Base-by-base conservation (phyloP, 2,797 vertebrate species). In the Gorsachius magnificus region DNA sequence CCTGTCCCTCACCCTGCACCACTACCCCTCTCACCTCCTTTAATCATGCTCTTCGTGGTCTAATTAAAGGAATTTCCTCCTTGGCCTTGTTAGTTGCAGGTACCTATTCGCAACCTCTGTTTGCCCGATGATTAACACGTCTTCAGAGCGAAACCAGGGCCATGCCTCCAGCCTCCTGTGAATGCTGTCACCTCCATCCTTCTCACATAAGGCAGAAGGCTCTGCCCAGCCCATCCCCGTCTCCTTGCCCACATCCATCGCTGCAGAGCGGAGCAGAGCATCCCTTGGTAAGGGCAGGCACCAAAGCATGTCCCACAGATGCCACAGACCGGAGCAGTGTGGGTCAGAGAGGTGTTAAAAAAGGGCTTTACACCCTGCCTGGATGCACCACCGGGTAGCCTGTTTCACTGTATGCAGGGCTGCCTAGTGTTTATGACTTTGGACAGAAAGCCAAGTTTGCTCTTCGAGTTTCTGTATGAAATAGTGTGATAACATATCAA, bases 401-500 rank as follows among this genome's bases (percentile, higher is more conserved):
- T 58, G 22, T 84, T 95, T 88, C 66, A 41, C 63, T 3, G 5
- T 46, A n/a, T 66, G 22, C 48, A 21, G 41, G 65, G 31, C 36
- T 87, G 68, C 74, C 29, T 54, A 38, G 28, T 43, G 74, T 72
- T 94, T 91, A 83, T 74, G 82, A 63, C 78, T 94, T 81, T 46
- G 58, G 88, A 88, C 8, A 72, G 91, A 72, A 84, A 90, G 78
- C 36, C 86, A 93, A 61, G 91, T 92, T 88, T 91, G 64, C 43
- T 95, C 69, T 87, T 87, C 0, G 0, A 79, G 56, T 85, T 87
- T 68, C 83, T 89, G 51, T 64, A 38, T 89, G 89, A 96, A 96
- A 91, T 74, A 92, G 82, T 78, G 85, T 79, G 68, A 83, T 95
- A 96, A 84, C 74, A 78, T 92, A 93, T 83, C 83, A 92, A 78